Base-by-base conservation (phyloP, 2,888 invertebrate species). In the Heliconius aoede region DNA sequence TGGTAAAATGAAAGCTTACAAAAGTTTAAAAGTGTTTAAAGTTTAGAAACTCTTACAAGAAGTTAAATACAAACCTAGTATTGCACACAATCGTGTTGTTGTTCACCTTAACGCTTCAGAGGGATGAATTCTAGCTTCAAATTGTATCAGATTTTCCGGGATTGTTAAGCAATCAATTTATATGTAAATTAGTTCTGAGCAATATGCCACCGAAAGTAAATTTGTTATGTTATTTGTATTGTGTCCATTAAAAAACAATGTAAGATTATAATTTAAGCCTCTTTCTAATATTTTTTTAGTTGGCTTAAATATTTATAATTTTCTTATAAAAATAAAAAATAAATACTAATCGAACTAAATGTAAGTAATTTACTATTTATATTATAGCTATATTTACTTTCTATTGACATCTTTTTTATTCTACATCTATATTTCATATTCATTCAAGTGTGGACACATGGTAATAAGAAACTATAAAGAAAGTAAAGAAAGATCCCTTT, bases 131-230 rank as follows among this genome's bases (percentile, higher is more conserved):
- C 15, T 30, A 55, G n/a, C 28, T 30, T 55, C 30, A 55, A 60
- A 72, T 36, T 72, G 72, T 58, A 30, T 61, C 26, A 60, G 36
- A 72, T 72, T 62, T 62, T 40, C 61, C 40, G 15, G 32, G 61
- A 30, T 62, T 73, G 28, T 46, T 73, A 28, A 46, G 72, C 61
- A 61, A 30, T 73, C 46, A 62, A 73, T 62, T 62, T 62, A 73
- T 62, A 62, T 73, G 72, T 62, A 73, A 62, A 73, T 73, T 73
- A 28, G 40, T 60, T 28, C 21, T 36, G 61, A 46, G 61, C 26
- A 72, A 30, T 40, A 40, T 18, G 46, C 15, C 15, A 60, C 28
- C 28, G 36, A 28, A 62, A 62, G 36, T 13, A 61, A 72, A 72
- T 55, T 69, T 21, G 46, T 68, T 51, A n/a, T 51, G 30, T 51